A percentile compares a stretch with the other conserved stretches of the same genome.
These are phyloP conservation scores for Palythoa grandiflora DNA, from an alignment of 92 coral and sea anemone genomes.

Conservation along the genomic window DNA sequence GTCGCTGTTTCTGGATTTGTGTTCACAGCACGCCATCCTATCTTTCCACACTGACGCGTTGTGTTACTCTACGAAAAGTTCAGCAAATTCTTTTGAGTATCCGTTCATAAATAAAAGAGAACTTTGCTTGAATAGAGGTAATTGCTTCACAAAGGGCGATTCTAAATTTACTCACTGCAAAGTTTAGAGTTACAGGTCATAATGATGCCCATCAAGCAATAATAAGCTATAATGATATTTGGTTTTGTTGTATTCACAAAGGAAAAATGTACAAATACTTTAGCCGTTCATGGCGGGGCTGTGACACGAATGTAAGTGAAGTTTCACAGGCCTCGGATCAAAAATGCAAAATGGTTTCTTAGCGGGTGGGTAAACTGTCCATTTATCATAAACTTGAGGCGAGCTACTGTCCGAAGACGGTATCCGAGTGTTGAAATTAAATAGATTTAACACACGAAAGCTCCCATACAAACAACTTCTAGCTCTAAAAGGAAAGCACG, in stretches of 20 bases:
- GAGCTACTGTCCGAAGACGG: not conserved
- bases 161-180: not conserved
- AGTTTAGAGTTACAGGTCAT: constrained; percentile 31
- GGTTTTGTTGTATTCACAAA: constrained; percentile 23
- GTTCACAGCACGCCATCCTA: not conserved
- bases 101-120: constrained; percentile 5
- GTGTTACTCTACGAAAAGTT: constrained; percentile 3
- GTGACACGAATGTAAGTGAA: constrained; percentile 22
- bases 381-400: not conserved
- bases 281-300: constrained; percentile 1
- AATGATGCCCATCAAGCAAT: constrained; percentile 25
- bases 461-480: not conserved
- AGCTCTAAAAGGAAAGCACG: not conserved
- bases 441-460: not conserved
- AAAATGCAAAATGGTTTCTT: not conserved
- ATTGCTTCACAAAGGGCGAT: constrained; percentile 19
- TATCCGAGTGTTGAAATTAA: no score
- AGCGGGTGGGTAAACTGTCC: constrained; percentile 22
- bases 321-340: not conserved
- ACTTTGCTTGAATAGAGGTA: not conserved
- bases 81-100: not conserved
- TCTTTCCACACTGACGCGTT: constrained; percentile 16
- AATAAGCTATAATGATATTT: constrained; percentile 34
- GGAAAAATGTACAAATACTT: not conserved
- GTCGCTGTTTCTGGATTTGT: constrained; percentile 19